Conservation (phyloP, 2,888 invertebrate species). For the Oligia strigilis region DNA sequence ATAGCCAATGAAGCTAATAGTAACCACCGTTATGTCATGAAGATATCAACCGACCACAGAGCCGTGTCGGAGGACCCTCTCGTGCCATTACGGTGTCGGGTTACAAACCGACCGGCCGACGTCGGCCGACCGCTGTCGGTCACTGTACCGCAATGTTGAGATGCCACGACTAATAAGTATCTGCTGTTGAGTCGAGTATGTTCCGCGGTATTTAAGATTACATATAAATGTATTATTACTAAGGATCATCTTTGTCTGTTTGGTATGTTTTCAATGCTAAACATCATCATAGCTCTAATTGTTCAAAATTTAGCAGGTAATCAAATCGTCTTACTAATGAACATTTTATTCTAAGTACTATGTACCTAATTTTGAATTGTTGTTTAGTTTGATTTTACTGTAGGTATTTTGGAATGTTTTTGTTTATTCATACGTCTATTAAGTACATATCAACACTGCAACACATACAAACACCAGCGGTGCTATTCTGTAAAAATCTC, state of each 20-base stretch:
- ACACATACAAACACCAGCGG: not conserved
- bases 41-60: conserved; percentile 29
- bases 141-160: conserved; percentile 20
- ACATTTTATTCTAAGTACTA: not conserved
- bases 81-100: conserved; percentile 59
- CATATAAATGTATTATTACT: not conserved
- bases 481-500: too few species aligned
- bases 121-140: conserved; percentile 5
- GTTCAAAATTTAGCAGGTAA: not conserved
- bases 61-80: conserved; percentile 44
- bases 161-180: conserved; percentile 23
- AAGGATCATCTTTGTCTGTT: not conserved
- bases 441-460: not conserved
- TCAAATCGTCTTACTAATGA: not conserved
- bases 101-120: conserved; percentile 43
- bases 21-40: conserved; percentile 37
- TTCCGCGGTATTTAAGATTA: not conserved
- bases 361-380: not conserved
- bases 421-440: not conserved
- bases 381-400: not conserved
- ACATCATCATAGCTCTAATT: too few species aligned
- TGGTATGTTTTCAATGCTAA: not conserved
- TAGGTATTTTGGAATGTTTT: not conserved
- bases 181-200: conserved; percentile 6
- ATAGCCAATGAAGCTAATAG: conserved; percentile 3